Percentiles rank a stretch among this genome's conserved stretches.
Evolutionary conservation across 2,797 vertebrate genomes (phyloP).

Genomic region (Scolopax rusticola): DNA sequence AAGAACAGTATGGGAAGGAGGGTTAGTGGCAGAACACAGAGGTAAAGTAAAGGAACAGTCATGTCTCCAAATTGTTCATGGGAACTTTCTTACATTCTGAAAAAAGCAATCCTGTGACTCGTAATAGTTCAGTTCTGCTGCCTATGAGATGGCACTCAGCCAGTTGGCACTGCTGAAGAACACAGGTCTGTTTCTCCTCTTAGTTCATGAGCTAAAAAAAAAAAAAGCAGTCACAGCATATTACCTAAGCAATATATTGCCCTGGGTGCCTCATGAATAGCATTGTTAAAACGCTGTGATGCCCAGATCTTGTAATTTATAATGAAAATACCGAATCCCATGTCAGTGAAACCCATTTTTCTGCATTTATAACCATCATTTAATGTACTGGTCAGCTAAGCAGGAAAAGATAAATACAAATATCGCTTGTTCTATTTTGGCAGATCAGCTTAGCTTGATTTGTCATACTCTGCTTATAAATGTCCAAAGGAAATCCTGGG

Average conservation of each 20-base stretch:
- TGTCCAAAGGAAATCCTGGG: background rate
- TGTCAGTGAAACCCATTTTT: background rate
- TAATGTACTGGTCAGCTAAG: background rate
- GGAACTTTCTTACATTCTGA: background rate
- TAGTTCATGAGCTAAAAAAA: background rate
- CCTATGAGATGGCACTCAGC: background rate
- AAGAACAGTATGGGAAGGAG: background rate
- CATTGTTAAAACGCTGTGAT: background rate
- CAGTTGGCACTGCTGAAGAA: background rate
- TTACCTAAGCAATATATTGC: background rate
- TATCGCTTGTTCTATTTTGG: background rate
- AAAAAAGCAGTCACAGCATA: background rate
- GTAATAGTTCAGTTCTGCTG: background rate
- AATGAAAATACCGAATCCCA: background rate
- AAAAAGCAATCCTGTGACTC: background rate
- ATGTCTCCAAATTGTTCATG: background rate
- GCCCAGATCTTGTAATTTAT: background rate
- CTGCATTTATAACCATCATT: background rate
- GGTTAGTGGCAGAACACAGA: background rate
- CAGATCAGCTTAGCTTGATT: background rate
- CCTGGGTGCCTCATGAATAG: background rate
- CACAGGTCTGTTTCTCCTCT: background rate
- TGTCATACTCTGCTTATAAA: background rate
- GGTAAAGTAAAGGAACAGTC: background rate
- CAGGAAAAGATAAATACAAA: background rate